These are phyloP conservation scores for Fissipunctia ypsillon DNA, from an alignment of 2,888 invertebrate species.

Conservation along the genomic window DNA sequence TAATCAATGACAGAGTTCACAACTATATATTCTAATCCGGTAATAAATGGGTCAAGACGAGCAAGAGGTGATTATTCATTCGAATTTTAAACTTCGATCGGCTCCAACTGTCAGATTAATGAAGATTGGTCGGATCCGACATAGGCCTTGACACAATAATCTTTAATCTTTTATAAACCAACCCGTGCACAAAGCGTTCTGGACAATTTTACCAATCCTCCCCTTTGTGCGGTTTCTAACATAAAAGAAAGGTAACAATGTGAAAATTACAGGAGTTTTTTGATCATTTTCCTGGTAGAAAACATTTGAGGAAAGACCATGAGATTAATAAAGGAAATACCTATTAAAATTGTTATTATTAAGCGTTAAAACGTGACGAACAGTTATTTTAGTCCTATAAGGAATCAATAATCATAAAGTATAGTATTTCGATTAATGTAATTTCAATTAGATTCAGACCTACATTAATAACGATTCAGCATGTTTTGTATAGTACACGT, in stretches of 20 bases:
- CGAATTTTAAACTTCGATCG: conserved; percentile 48
- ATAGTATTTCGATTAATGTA: background rate
- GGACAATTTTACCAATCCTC: background rate
- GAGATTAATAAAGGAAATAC: background rate
- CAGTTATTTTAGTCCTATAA: background rate
- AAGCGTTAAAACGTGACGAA: background rate
- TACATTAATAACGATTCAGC: conserved; percentile 7
- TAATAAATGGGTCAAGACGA: conserved; percentile 43
- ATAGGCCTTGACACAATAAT: conserved; percentile 27
- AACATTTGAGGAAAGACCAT: background rate
- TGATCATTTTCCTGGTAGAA: conserved; percentile 1
- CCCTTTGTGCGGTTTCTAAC: background rate
- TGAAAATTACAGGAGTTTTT: conserved; percentile 3
- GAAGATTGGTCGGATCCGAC: conserved; percentile 33
- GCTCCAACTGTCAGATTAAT: conserved; percentile 30
- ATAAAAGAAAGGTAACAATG: conserved; percentile 21
- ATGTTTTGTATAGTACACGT: too few relatives aligned
- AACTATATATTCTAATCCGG: conserved; percentile 33
- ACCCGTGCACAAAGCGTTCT: conserved; percentile 10
- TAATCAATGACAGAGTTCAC: conserved; percentile 9
- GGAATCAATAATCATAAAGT: background rate
- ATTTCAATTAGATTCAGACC: background rate
- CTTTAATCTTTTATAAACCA: conserved; percentile 11
- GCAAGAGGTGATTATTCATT: conserved; percentile 40
- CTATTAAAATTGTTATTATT: background rate